Conservation (phyloP, 2,113 vertebrate species). For the Gavia stellata region DNA sequence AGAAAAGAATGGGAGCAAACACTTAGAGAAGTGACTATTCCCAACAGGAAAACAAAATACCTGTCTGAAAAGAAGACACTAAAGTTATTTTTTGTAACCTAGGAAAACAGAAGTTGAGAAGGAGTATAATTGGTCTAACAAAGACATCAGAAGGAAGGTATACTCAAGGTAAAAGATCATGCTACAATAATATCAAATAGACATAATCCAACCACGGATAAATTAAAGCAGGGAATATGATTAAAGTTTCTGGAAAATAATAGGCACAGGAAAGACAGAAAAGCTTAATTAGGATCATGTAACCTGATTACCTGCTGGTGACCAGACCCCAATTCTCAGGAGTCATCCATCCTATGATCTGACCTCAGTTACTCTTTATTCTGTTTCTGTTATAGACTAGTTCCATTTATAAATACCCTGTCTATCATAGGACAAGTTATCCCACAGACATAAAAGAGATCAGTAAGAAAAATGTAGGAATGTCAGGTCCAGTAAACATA, state of each 20-base stretch:
- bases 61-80: not conserved
- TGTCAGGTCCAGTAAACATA: not conserved
- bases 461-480: not conserved
- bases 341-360: not conserved
- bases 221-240: not conserved
- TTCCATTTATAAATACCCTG: not conserved
- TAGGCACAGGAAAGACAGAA: not conserved
- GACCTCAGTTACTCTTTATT: constrained; percentile 13
- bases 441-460: not conserved
- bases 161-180: not conserved
- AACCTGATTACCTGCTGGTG: not conserved
- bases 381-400: not conserved
- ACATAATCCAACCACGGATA: not conserved
- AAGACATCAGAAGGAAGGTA: not conserved
- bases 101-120: not conserved
- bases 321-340: not conserved
- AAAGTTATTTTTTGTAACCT: not conserved
- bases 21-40: not conserved
- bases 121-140: not conserved
- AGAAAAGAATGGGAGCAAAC: not conserved
- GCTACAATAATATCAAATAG: not conserved
- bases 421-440: not conserved
- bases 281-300: not conserved
- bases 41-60: not conserved
- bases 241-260: not conserved